Evolutionary conservation across 2,797 vertebrate species (phyloP).

Genomic region (Peromyscus melanophrys): DNA sequence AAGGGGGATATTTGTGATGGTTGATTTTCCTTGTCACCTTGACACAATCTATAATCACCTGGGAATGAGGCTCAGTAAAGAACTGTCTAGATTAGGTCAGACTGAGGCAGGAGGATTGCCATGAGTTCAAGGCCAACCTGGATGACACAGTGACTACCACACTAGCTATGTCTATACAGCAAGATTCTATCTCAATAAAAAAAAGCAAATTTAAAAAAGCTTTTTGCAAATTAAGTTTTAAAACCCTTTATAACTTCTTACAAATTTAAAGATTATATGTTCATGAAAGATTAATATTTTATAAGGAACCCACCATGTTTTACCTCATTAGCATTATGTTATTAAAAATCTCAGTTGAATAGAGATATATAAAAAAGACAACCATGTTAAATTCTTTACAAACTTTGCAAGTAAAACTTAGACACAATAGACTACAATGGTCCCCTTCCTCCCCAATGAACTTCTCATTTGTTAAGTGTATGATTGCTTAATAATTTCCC

Average conservation of each 20-base stretch:
- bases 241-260: conserved; percentile 53
- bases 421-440: conserved; percentile 56
- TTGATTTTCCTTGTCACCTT: not conserved
- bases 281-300: conserved; percentile 59
- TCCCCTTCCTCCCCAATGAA: conserved; percentile 11
- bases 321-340: conserved; percentile 11
- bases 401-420: conserved; percentile 62
- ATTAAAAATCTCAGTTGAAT: conserved; percentile 31
- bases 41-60: not conserved
- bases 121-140: not conserved
- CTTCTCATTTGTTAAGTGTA: conserved; percentile 60
- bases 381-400: conserved; percentile 36
- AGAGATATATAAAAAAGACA: conserved; percentile 25
- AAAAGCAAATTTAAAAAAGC: not conserved
- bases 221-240: conserved; percentile 72
- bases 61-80: not conserved
- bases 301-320: conserved; percentile 2
- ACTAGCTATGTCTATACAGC: not conserved
- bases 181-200: not conserved
- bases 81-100: not conserved
- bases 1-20: not conserved
- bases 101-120: not conserved
- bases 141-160: not conserved
- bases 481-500: conserved; percentile 62
- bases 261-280: conserved; percentile 51